phyloP scores from a whole-genome alignment of 2,888 invertebrate species.

The Encarsia formosa region DNA sequence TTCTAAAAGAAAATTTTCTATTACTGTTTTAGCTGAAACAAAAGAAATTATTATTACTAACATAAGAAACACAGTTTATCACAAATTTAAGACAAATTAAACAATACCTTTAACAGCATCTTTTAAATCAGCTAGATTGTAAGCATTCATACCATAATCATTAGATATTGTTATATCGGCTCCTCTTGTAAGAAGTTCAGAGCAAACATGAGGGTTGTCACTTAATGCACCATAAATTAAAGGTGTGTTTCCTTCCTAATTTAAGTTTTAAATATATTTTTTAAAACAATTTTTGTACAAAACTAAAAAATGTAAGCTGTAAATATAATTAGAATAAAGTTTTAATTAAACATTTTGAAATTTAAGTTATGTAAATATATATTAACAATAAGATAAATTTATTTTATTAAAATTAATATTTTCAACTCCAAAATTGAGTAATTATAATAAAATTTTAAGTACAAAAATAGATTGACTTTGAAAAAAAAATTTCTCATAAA shows the following conservation, averaged over 20 bases:
- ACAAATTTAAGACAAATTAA: background rate
- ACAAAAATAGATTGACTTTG: too few relatives aligned
- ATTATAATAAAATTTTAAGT: too few relatives aligned
- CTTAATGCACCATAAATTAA: constrained; percentile 88
- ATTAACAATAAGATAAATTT: too few relatives aligned
- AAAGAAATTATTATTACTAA: constrained; percentile 29
- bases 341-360: too few relatives aligned
- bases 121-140: constrained; percentile 71
- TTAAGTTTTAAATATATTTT: constrained; percentile 3
- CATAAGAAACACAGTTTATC: background rate
- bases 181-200: constrained; percentile 74
- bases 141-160: constrained; percentile 79
- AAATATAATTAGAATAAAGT: constrained; percentile 2
- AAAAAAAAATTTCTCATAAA: too few relatives aligned
- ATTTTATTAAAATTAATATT: too few relatives aligned
- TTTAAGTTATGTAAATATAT: too few relatives aligned
- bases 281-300: constrained; percentile 4
- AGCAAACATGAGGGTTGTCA: constrained; percentile 85
- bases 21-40: constrained; percentile 69
- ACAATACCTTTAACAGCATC: constrained; percentile 48
- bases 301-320: constrained; percentile 3
- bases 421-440: too few relatives aligned
- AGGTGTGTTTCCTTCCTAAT: constrained; percentile 80
- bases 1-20: constrained; percentile 69
- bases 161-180: constrained; percentile 79